A percentile compares a stretch with the other conserved stretches of the same genome.
Conservation (phyloP, 2,888 invertebrate genomes). For the Protodeltote pygarga region DNA sequence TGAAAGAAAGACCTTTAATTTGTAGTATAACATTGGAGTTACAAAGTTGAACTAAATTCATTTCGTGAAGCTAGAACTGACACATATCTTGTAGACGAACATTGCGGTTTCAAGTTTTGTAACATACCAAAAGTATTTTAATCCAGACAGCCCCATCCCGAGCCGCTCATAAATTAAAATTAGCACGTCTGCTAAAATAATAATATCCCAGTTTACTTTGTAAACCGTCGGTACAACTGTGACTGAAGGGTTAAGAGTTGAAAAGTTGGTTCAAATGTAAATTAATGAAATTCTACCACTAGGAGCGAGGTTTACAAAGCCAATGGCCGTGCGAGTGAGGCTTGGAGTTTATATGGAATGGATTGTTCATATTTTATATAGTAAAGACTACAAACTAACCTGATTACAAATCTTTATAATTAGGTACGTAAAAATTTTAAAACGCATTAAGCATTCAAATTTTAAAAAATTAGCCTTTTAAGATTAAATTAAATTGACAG, state of each 20-base stretch:
- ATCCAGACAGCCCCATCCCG: not conserved
- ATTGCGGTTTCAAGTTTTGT: not conserved
- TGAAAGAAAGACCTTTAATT: too few relatives aligned
- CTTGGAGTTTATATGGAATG: slow-evolving; percentile 23
- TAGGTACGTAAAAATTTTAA: too few relatives aligned
- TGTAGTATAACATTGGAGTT: too few relatives aligned
- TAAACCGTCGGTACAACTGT: slow-evolving; percentile 55
- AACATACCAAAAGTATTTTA: not conserved
- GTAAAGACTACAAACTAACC: too few relatives aligned
- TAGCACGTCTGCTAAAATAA: slow-evolving; percentile 9
- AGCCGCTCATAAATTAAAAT: slow-evolving; percentile 15
- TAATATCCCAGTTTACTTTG: slow-evolving; percentile 28
- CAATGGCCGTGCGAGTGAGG: slow-evolving; percentile 33
- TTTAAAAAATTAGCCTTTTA: too few relatives aligned
- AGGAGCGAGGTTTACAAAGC: slow-evolving; percentile 60
- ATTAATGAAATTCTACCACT: slow-evolving; percentile 76
- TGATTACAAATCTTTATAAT: too few relatives aligned
- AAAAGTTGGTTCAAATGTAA: slow-evolving; percentile 73
- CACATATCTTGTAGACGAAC: too few relatives aligned
- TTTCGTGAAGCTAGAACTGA: too few relatives aligned
- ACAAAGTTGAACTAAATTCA: too few relatives aligned
- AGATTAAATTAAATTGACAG: too few relatives aligned
- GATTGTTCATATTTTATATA: slow-evolving; percentile 13
- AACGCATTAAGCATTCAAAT: too few relatives aligned
- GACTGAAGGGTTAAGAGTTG: slow-evolving; percentile 53